phyloP scores from a whole-genome alignment of 2,888 invertebrate genomes.

The Chironomus riparius region DNA sequence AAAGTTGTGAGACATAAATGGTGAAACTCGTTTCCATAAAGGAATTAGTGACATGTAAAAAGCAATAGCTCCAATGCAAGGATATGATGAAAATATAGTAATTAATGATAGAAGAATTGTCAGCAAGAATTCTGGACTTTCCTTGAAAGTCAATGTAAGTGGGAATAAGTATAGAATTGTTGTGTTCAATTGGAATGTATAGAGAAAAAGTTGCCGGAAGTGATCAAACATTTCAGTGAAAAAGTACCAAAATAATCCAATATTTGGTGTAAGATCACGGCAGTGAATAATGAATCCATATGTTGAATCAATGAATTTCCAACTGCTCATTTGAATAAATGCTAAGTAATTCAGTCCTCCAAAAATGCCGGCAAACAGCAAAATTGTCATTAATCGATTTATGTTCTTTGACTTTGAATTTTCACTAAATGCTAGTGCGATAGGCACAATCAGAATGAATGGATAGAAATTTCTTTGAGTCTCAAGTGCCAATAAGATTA shows the following conservation, averaged over 20 bases:
- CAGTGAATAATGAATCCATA: conserved; percentile 79
- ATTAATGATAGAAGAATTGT: conserved; percentile 72
- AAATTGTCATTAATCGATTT: conserved; percentile 42
- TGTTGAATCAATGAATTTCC: conserved; percentile 58
- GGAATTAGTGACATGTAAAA: conserved; percentile 85
- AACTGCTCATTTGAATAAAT: conserved; percentile 54
- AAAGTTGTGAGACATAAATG: conserved; percentile 92
- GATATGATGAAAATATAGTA: conserved; percentile 94
- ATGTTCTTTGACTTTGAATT: not conserved
- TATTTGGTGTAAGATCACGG: conserved; percentile 91
- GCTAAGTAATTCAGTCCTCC: conserved; percentile 51
- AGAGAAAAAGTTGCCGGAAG: conserved; percentile 88
- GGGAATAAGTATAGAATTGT: conserved; percentile 86
- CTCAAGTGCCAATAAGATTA: conserved; percentile 63
- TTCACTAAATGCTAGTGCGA: conserved; percentile 47
- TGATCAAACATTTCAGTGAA: conserved; percentile 99
- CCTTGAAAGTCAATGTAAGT: conserved; percentile 65
- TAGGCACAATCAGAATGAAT: conserved; percentile 70
- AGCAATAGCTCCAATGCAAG: conserved; percentile 89
- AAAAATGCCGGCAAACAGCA: conserved; percentile 48
- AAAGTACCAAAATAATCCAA: conserved; percentile 99
- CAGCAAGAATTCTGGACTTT: conserved; percentile 70
- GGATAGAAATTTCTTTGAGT: conserved; percentile 79
- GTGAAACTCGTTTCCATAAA: conserved; percentile 78
- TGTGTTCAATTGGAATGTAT: conserved; percentile 94